Evolutionary conservation across 2,888 invertebrate species (phyloP), one percentile per base, ranked within the genome.

Genomic region (Dynastes tityus): DNA sequence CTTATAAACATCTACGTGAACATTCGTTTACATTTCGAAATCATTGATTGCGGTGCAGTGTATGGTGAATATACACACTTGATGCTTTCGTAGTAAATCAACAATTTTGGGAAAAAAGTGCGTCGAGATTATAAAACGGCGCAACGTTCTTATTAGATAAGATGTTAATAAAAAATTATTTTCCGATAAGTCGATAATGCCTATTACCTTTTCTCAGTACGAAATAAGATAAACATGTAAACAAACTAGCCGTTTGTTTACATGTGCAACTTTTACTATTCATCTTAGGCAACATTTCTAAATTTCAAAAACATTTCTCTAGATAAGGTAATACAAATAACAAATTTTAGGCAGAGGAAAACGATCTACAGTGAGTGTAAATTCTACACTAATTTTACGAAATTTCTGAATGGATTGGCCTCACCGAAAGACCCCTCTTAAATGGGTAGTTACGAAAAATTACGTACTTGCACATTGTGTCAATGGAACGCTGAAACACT

Each of bases 1-100:
- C 27, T 32, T 32, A 32, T 63, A 63, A 63, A 63, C 63, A 63
- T 63, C 63, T 63, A 63, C 63, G 27, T 63, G 63, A 63, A 63
- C 63, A 49, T 27, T 67, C 27, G 67, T 67, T 67, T 67, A 67
- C 45, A 67, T 67, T 67, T 49, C 67, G 67, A 67, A 16, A 67
- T 67, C 45, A 45, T 22, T 49, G 67, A 67, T 67, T 45, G 11
- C 16, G 11, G 22, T 16, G 67, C 49, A 67, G 29, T 63, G 63
- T 29, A 27, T 63, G 63, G 32, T 32, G 63, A 32, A 63, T 63
- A 63, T 63, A 63, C 63, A 63, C 63, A 63, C 63, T 63, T 63
- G 63, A 63, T 63, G 29, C 29, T 63, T 63, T 63, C 63, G 29
- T 63, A 27, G 63, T 63, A 63, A 63, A 63, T 63, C 63, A 63